Conservation (phyloP, 2,888 invertebrate genomes). For the Therioaphis trifolii region DNA sequence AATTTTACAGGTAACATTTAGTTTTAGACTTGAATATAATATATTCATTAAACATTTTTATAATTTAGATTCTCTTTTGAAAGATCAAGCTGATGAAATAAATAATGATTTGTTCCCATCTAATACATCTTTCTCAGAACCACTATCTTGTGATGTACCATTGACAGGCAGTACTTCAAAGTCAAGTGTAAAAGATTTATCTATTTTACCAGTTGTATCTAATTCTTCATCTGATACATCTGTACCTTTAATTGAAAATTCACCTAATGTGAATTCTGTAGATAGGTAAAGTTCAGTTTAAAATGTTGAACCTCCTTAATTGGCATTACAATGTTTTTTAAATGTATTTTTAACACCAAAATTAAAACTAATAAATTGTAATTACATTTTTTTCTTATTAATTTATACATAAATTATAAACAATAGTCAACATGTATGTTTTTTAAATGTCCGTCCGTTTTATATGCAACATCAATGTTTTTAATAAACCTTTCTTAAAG, state of each 20-base stretch:
- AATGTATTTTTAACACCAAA: slow-evolving; percentile 45
- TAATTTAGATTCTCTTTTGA: slow-evolving; percentile 13
- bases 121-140: slow-evolving; percentile 12
- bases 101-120: slow-evolving; percentile 5
- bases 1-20: slow-evolving; percentile 31
- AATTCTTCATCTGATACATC: not conserved
- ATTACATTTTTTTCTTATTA: slow-evolving; percentile 14
- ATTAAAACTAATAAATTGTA: slow-evolving; percentile 32
- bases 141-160: not conserved
- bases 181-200: slow-evolving; percentile 24
- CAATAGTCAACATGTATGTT: slow-evolving; percentile 42
- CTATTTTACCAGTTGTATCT: not conserved
- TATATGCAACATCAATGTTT: slow-evolving; percentile 40
- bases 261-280: slow-evolving; percentile 42
- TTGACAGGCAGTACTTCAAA: slow-evolving; percentile 3
- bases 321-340: slow-evolving; percentile 38
- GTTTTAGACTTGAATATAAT: not conserved
- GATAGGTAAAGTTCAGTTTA: slow-evolving; percentile 43
- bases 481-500: slow-evolving; percentile 31
- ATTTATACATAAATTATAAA: slow-evolving; percentile 43
- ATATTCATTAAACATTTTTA: not conserved
- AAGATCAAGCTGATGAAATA: slow-evolving; percentile 17
- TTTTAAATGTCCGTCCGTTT: slow-evolving; percentile 58
- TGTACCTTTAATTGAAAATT: slow-evolving; percentile 5
- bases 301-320: not conserved